Evolutionary conservation across 2,797 vertebrate genomes (phyloP).

Genomic region (Enteromius treurensis): DNA sequence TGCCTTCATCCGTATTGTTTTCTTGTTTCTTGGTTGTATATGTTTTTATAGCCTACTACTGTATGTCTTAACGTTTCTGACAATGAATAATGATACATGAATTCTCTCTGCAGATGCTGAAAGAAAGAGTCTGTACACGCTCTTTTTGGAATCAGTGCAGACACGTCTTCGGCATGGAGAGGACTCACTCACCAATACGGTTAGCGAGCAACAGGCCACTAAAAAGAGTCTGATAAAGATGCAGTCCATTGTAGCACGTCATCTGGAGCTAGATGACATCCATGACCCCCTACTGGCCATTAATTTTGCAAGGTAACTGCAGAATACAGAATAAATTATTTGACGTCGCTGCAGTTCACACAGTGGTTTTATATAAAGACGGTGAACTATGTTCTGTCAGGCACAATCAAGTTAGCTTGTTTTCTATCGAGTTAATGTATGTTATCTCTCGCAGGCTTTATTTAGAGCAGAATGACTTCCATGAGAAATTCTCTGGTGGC

Average conservation of each 20-base stretch:
- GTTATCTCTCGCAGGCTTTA: conserved; percentile 80
- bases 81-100: neutral
- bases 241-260: conserved; percentile 90
- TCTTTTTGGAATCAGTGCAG: conserved; percentile 96
- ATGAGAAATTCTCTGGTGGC: conserved; percentile 88
- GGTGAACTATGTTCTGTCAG: neutral
- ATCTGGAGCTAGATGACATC: conserved; percentile 87
- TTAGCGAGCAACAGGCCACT: conserved; percentile 85
- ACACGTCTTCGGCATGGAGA: conserved; percentile 89
- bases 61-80: neutral
- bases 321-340: neutral
- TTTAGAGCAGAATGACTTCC: conserved; percentile 94
- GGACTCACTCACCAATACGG: conserved; percentile 74
- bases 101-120: conserved; percentile 83
- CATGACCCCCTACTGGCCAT: conserved; percentile 93
- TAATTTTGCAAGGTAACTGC: conserved; percentile 90
- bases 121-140: conserved; percentile 89
- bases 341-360: neutral
- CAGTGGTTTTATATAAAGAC: neutral
- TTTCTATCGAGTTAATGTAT: neutral
- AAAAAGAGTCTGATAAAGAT: conserved; percentile 91
- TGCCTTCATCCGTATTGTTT: neutral
- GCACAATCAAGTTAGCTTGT: conserved; percentile 2
- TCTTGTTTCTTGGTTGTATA: neutral
- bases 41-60: neutral